Evolutionary conservation across 2,888 invertebrate species (phyloP), one percentile per base, ranked within the genome.

Genomic region (Copidosoma aretas): DNA sequence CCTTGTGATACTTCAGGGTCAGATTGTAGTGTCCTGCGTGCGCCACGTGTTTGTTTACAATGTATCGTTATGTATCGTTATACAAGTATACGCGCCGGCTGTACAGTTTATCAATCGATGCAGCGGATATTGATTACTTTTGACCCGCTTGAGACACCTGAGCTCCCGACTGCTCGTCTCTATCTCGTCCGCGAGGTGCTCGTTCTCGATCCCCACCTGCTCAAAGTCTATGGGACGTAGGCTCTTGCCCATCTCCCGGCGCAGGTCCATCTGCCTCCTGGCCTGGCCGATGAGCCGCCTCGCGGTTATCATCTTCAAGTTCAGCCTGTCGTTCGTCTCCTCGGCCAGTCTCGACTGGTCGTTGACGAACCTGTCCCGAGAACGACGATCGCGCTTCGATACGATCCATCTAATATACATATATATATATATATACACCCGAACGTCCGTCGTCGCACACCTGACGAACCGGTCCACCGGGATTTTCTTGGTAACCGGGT

Each of bases 211-310:
- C 73, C 85, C 84, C 3, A 90, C 75, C 76, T 89, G 88, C 41
- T 90, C 88, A 73, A 90, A 90, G 77, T 91, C 91, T 0, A 90
- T 87, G 0, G 88, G 86, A 61, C 87, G 84, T 1, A 91, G 78
- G 58, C 85, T 86, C 70, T 89, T 88, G 17, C 88, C 88, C 0
- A 90, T 76, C 75, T 89, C 89, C 8, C 85, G 84, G 71, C 89
- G 88, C 10, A 87, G 84, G 41, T 84, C 82, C 1, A 89, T 85
- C 71, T 88, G 87, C 0, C 85, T 82, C 70, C 86, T 87, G 0
- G 89, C 78, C 78, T 88, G 88, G 52, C 81, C 84, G 32, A 71
- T 71, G 1, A 68, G n/a, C 12, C 66, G 85, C 84, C 77, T 89
- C 0, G 87, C 75, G 0, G 88, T 88, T 65, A 87, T 86, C 0